These are phyloP conservation scores for Anhinga rufa DNA, from an alignment of 2,113 vertebrate genomes.

Conservation along the genomic window DNA sequence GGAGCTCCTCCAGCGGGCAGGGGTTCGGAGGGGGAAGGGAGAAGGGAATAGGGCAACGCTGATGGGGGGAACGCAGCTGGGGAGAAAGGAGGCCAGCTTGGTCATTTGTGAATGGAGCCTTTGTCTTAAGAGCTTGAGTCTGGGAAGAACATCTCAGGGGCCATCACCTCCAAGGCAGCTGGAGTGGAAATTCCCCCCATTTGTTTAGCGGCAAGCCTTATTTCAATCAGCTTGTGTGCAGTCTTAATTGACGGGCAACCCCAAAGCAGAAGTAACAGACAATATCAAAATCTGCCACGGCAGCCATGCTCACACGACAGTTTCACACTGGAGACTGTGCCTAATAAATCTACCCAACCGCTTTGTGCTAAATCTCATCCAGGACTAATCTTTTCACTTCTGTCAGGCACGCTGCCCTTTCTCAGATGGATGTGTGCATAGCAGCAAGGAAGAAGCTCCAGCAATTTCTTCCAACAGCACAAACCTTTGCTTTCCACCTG, in stretches of 20 bases:
- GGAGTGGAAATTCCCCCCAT: not conserved
- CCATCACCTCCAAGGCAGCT: not conserved
- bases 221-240: not conserved
- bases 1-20: not conserved
- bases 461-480: not conserved
- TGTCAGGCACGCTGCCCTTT: not conserved
- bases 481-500: not conserved
- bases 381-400: not conserved
- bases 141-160: not conserved
- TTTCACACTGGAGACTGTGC: not conserved
- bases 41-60: not conserved
- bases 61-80: no score
- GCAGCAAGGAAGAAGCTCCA: not conserved
- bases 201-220: not conserved
- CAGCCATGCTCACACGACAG: not conserved
- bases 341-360: not conserved
- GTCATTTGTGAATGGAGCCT: not conserved
- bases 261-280: not conserved
- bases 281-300: not conserved
- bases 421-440: not conserved
- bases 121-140: not conserved
- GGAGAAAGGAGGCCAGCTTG: not conserved
- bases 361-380: not conserved
- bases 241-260: not conserved
- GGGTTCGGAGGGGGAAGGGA: not conserved